These are phyloP conservation scores for Athalia cordata DNA, from an alignment of 2,888 invertebrate genomes.

Conservation along the genomic window DNA sequence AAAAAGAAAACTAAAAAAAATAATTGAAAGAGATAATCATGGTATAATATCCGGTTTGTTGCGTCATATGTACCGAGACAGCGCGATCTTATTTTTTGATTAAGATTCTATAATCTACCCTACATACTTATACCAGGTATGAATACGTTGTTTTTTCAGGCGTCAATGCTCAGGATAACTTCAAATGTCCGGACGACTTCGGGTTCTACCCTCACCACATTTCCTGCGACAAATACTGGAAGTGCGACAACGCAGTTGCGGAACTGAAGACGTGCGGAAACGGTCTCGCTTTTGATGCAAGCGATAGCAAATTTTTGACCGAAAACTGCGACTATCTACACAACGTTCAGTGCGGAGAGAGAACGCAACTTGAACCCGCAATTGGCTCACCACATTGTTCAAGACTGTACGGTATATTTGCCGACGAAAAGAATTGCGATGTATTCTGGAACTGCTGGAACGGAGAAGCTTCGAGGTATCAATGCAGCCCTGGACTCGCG, in stretches of 20 bases:
- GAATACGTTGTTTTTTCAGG: slow-evolving; percentile 64
- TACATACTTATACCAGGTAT: slow-evolving; percentile 4
- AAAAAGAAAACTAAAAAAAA: neutral
- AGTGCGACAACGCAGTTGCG: slow-evolving; percentile 91
- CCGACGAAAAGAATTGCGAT: slow-evolving; percentile 91
- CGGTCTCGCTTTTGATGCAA: slow-evolving; percentile 92
- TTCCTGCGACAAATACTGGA: slow-evolving; percentile 97
- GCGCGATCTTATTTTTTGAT: slow-evolving; percentile 13
- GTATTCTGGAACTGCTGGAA: slow-evolving; percentile 99
- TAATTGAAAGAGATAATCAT: neutral
- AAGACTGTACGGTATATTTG: slow-evolving; percentile 93
- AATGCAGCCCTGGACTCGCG: slow-evolving; percentile 95
- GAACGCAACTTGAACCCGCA: slow-evolving; percentile 90
- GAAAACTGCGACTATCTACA: slow-evolving; percentile 97
- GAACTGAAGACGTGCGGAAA: slow-evolving; percentile 96
- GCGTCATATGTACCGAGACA: slow-evolving; percentile 20
- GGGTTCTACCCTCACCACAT: slow-evolving; percentile 94
- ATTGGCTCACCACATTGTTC: slow-evolving; percentile 89
- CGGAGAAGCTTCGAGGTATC: slow-evolving; percentile 94
- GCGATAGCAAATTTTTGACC: slow-evolving; percentile 91
- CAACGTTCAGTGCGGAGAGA: slow-evolving; percentile 94
- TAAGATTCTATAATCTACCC: neutral
- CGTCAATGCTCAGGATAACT: slow-evolving; percentile 86
- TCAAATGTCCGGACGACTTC: slow-evolving; percentile 95
- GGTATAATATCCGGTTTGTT: slow-evolving; percentile 24